Percentiles rank a stretch among this genome's conserved stretches.
phyloP scores from a whole-genome alignment of 2,113 vertebrate species.

The Charadrius vociferus region DNA sequence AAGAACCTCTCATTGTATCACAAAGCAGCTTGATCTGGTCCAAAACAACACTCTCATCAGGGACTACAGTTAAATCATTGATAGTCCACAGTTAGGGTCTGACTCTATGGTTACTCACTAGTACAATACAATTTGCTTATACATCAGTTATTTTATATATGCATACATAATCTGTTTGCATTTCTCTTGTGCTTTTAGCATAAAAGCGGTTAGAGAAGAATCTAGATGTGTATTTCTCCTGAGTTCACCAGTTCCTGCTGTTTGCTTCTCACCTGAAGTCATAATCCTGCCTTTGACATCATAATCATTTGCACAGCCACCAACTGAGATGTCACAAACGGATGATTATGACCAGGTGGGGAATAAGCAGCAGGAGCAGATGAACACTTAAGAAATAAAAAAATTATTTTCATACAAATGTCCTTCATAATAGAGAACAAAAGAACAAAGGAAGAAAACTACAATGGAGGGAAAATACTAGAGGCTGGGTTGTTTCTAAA shows the following conservation, averaged over 20 bases:
- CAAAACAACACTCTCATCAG: neutral
- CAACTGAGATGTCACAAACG: constrained; percentile 63
- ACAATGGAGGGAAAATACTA: constrained; percentile 2
- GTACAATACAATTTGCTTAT: neutral
- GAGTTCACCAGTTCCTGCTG: constrained; percentile 54
- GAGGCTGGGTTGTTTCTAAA: constrained; percentile 30
- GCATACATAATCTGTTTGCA: neutral
- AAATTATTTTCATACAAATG: constrained; percentile 68
- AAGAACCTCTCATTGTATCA: neutral
- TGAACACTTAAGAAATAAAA: constrained; percentile 61
- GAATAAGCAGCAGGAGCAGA: constrained; percentile 61
- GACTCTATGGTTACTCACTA: neutral
- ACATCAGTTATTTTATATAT: neutral
- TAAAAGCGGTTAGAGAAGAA: constrained; percentile 33
- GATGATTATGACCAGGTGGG: constrained; percentile 59
- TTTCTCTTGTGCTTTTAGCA: neutral
- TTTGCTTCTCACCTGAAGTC: constrained; percentile 69
- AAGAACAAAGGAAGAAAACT: constrained; percentile 43
- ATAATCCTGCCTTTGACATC: constrained; percentile 67
- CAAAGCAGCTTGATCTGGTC: neutral
- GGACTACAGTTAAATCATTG: neutral
- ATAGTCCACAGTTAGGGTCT: neutral
- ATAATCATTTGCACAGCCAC: constrained; percentile 63
- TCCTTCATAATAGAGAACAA: constrained; percentile 53
- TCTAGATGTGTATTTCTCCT: constrained; percentile 15